Evolutionary conservation across 1,140 invertebrate genomes (phyloP), one percentile per base, ranked within the genome.

Genomic region (Anadara kagoshimensis): DNA sequence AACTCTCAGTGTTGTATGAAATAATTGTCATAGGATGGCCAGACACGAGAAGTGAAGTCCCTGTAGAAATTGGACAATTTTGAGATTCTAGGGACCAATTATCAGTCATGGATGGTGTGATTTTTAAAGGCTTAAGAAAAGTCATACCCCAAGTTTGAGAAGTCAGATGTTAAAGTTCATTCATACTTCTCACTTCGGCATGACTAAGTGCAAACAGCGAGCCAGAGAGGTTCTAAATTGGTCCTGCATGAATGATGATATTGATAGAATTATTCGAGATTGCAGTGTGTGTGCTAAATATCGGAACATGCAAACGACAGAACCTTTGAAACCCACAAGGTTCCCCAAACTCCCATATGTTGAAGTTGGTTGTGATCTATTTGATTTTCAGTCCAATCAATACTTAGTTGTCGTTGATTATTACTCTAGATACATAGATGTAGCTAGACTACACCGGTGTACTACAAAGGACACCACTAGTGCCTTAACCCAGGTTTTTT

Each of bases 161-260:
- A 75, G 79, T 65, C 64, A 83, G 51, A 88, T 90, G 59, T 79
- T 90, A 53, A 61, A 84, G 16, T 73, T 76, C 49, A 69, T 90
- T 57, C 89, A 91, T 83, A 84, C 87, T 72, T 78, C 82, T 41
- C 90, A 92, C 82, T 45, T 90, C 59, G 90, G 91, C 5, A 81
- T 87, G 65, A 85, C 86, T 54, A 90, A 89, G 76, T 86, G 80
- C 66, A 86, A 86, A 73, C 71, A 76, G 45, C 73, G 82, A 67
- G 87, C 90, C 20, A 78, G 85, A 72, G 79, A 89, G 70, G 70
- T 82, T 36, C 77, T 91, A 61, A 56, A 57, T 43, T 90, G 89
- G 88, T 88, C 89, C 45, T 78, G 80, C 16, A 90, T 91, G 77
- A 81, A 81, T 45, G 83, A 86, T 44, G 83, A 91, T 51, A 90